Evolutionary conservation across 1,140 invertebrate genomes (phyloP).

Genomic region (Chionoecetes opilio): DNA sequence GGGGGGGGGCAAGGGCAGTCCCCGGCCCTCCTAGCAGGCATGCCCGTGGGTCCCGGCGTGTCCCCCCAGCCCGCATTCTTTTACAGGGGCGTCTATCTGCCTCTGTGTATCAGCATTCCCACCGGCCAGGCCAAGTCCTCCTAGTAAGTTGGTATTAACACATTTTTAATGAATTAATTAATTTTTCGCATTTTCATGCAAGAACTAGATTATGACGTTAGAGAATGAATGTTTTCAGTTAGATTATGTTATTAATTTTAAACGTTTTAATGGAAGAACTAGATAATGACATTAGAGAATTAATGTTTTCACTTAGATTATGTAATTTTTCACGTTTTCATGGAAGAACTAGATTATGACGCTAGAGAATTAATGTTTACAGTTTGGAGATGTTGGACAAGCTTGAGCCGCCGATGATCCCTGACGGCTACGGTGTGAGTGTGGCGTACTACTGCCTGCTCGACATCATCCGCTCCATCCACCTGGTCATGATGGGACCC

Average conservation of each 20-base stretch:
- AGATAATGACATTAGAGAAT: too few species aligned
- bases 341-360: too few species aligned
- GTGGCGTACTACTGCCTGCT: slow-evolving; percentile 96
- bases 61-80: slow-evolving; percentile 96
- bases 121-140: slow-evolving; percentile 93
- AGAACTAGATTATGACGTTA: too few species aligned
- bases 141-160: slow-evolving; percentile 88
- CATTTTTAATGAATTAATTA: background rate
- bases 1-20: slow-evolving; percentile 86
- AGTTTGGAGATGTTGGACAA: slow-evolving; percentile 98
- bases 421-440: slow-evolving; percentile 97
- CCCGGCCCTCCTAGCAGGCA: slow-evolving; percentile 87
- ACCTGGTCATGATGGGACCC: slow-evolving; percentile 86
- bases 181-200: too few species aligned
- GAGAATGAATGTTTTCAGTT: too few species aligned
- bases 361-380: slow-evolving; percentile 81
- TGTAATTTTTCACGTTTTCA: too few species aligned
- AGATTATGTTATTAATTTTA: too few species aligned
- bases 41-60: slow-evolving; percentile 90
- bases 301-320: too few species aligned
- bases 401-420: slow-evolving; percentile 94
- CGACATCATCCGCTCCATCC: slow-evolving; percentile 93
- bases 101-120: slow-evolving; percentile 92
- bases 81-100: slow-evolving; percentile 95
- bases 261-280: too few species aligned